A percentile compares a stretch with the other conserved stretches of the same genome.
phyloP scores from a whole-genome alignment of 2,113 vertebrate species.

The Burhinus oedicnemus region DNA sequence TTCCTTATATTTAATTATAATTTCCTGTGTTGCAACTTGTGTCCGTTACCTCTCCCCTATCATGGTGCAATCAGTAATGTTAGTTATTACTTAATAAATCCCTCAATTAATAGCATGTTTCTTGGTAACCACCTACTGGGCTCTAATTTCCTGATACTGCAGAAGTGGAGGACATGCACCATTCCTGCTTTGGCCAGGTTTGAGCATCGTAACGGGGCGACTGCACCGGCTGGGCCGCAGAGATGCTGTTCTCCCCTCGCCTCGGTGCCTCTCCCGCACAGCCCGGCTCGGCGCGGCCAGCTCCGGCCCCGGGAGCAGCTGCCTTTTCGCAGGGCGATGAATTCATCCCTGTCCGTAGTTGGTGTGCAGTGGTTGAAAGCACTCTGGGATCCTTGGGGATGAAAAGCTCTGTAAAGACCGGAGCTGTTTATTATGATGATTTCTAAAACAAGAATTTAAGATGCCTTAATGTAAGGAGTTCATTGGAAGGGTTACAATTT shows the following conservation, averaged over 20 bases:
- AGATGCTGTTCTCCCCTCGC: background rate
- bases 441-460: background rate
- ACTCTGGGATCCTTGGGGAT: background rate
- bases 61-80: background rate
- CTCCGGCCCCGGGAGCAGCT: background rate
- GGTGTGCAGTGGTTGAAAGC: background rate
- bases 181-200: background rate
- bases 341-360: background rate
- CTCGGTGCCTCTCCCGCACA: accelerated
- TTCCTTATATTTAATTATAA: background rate
- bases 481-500: background rate
- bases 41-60: background rate
- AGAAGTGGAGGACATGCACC: background rate
- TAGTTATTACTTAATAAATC: background rate
- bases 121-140: background rate
- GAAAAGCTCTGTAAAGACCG: background rate
- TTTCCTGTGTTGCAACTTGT: background rate
- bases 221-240: background rate
- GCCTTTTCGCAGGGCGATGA: background rate
- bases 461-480: background rate
- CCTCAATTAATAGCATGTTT: background rate
- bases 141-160: background rate
- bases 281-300: accelerated
- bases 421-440: background rate
- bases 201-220: accelerated